These are phyloP conservation scores for Oceanodroma leucorhoa DNA, from an alignment of 2,797 vertebrate genomes.

Conservation along the genomic window DNA sequence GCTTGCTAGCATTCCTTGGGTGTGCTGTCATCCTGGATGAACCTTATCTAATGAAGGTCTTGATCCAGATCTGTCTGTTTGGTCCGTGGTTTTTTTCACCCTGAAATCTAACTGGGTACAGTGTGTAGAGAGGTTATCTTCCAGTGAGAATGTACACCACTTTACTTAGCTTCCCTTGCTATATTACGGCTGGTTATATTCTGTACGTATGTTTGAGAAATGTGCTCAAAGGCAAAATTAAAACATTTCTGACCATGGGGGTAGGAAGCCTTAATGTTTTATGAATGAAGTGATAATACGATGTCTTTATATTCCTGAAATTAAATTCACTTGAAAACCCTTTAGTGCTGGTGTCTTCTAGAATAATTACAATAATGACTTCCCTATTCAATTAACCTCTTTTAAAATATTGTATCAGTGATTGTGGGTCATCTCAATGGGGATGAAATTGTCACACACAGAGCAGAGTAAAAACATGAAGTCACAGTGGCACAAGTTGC, in stretches of 20 bases:
- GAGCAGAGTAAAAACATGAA: neutral
- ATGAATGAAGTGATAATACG: neutral
- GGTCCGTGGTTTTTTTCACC: accelerated
- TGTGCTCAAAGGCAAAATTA: neutral
- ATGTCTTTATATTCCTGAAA: neutral
- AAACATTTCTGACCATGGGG: neutral
- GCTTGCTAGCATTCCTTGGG: neutral
- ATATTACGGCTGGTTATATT: neutral
- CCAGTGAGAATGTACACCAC: neutral
- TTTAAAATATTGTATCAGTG: neutral
- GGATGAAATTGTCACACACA: neutral
- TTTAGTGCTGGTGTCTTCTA: neutral
- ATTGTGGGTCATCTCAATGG: slow-evolving; percentile 14
- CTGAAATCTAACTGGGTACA: neutral
- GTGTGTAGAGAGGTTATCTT: neutral
- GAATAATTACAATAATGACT: slow-evolving; percentile 17
- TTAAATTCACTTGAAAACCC: neutral
- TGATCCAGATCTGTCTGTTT: neutral
- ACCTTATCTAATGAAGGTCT: neutral
- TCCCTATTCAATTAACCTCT: slow-evolving; percentile 17
- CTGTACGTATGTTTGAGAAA: neutral
- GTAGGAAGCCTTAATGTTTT: neutral
- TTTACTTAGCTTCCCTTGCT: neutral
- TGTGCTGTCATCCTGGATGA: neutral
- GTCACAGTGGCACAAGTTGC: neutral